Base-by-base conservation (phyloP, 2,797 vertebrate species). In the Triplophysa bombifrons region DNA sequence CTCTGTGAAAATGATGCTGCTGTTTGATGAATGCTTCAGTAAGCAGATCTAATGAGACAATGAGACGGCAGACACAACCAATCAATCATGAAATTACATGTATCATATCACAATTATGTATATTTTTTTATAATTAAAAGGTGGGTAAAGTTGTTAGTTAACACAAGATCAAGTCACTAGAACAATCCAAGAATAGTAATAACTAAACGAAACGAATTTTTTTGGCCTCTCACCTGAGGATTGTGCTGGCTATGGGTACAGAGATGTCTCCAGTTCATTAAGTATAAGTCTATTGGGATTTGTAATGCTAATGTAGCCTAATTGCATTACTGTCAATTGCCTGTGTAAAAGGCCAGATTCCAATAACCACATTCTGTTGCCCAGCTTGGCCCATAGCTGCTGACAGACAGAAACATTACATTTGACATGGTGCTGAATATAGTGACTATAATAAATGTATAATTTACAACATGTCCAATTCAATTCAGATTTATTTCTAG, bases 261-360 rank as follows among this genome's bases (percentile, higher is more conserved):
- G 79, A 76, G 80, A 76, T 80, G 83, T 86, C 83, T 81, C 74
- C 78, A 84, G 86, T 81, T 90, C 88, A 88, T 91, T 88, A 88
- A 85, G 76, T 72, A 88, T 72, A 80, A 86, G 74, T 80, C 85
- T 85, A 85, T 27, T 27, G 1, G 25, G 25, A 27, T 27, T 85
- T 88, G 83, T 85, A 89, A 88, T 25, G 88, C 86, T 86, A 87
- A 91, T 90, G 86, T 85, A 84, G 85, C 85, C 87, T 91, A 84
- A 90, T 88, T 87, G 87, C 84, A 75, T 82, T 92, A 13, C 46
- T 13, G 46, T 48, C 90, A 88, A 92, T 91, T 86, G 85, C 63
- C 86, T 84, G 79, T 91, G 89, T 82, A 88, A 82, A 88, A 86
- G 79, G 80, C 84, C 78, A 63, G 65, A 66, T 60, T 89, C 86